Evolutionary conservation across 2,888 invertebrate species (phyloP).

Genomic region (Agrochola lychnidis): DNA sequence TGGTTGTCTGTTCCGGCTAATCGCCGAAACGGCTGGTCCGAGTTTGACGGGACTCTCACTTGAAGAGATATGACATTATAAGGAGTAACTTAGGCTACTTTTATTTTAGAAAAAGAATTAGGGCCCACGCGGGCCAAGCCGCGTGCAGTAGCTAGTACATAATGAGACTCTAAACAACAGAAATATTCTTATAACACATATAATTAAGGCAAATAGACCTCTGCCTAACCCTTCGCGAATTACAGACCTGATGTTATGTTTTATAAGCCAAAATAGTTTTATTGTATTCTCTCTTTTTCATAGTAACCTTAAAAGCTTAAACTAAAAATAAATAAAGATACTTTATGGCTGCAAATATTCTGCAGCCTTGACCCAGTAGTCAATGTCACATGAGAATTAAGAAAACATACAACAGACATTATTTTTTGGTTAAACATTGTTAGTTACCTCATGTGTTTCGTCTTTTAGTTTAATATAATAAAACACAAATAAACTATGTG

Average conservation of each 20-base stretch:
- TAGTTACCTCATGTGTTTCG: conserved; percentile 1
- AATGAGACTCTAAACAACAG: neutral
- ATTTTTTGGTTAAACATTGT: neutral
- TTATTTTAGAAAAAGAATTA: too few relatives aligned
- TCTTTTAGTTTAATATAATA: neutral
- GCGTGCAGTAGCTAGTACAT: too few relatives aligned
- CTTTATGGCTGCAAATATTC: conserved; percentile 14
- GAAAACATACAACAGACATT: conserved; percentile 1
- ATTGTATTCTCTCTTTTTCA: neutral
- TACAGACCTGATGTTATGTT: neutral
- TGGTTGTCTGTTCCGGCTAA: too few relatives aligned
- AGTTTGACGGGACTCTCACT: too few relatives aligned
- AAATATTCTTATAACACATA: neutral
- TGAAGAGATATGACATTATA: too few relatives aligned
- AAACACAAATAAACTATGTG: neutral
- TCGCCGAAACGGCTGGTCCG: too few relatives aligned
- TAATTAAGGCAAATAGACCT: neutral
- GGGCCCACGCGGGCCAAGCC: too few relatives aligned
- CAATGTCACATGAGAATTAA: conserved; percentile 41
- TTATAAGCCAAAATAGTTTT: neutral
- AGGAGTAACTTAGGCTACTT: too few relatives aligned
- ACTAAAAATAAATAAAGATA: conserved; percentile 21
- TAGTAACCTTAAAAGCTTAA: neutral
- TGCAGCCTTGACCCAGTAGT: conserved; percentile 50
- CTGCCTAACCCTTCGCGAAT: neutral